These are phyloP conservation scores for Epinephelus malabaricus DNA, from an alignment of 2,797 vertebrate genomes.

Conservation along the genomic window DNA sequence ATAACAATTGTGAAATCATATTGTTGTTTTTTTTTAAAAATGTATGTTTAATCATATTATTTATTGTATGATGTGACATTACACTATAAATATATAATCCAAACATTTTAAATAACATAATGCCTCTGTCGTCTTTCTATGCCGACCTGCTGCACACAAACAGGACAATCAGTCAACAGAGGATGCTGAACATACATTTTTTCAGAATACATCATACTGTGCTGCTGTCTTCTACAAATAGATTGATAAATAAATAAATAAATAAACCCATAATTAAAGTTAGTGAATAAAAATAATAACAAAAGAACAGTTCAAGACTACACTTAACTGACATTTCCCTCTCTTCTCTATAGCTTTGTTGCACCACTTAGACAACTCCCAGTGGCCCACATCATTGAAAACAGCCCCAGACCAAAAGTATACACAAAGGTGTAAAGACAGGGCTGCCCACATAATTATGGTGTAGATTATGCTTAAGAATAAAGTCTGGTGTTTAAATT, in stretches of 20 bases:
- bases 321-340: no score
- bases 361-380: no score
- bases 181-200: not conserved
- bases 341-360: no score
- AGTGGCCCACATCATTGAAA: no score
- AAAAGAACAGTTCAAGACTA: no score
- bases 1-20: not conserved
- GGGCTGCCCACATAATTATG: not conserved
- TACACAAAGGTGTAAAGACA: not conserved
- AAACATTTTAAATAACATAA: not conserved
- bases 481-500: constrained; percentile 1
- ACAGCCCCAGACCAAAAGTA: no score
- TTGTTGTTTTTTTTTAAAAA: not conserved
- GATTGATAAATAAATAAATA: no score
- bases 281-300: no score
- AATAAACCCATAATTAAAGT: no score
- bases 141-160: no score
- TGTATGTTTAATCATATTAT: constrained; percentile 5
- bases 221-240: no score
- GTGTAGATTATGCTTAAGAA: not conserved
- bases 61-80: not conserved
- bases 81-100: not conserved
- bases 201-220: no score
- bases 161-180: not conserved
- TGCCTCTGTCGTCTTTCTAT: not conserved